These are phyloP conservation scores for Drosophila malerkotliana DNA, from an alignment of 1,140 invertebrate species.

Conservation along the genomic window DNA sequence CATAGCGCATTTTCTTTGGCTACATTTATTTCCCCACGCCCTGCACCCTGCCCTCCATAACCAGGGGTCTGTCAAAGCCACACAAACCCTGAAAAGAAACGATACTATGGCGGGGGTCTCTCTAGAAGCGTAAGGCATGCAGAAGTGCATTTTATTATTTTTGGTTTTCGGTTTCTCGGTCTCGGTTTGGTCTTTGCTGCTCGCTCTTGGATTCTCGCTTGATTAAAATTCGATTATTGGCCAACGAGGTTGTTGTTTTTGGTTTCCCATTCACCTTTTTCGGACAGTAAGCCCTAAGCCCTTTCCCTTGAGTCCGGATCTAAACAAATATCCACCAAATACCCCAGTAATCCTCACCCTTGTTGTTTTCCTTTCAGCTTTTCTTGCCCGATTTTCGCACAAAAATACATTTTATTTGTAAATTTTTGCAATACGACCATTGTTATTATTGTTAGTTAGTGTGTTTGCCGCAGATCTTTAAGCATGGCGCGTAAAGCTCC, in stretches of 20 bases:
- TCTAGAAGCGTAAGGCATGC: slow-evolving; percentile 2
- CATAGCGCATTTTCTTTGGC: slow-evolving; percentile 2
- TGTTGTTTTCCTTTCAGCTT: slow-evolving; percentile 30
- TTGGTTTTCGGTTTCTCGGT: background rate
- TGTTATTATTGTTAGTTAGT: slow-evolving; percentile 21
- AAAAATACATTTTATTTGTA: slow-evolving; percentile 40
- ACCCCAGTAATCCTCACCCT: slow-evolving; percentile 25
- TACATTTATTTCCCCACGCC: background rate
- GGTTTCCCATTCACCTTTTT: slow-evolving; percentile 6
- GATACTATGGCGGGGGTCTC: background rate
- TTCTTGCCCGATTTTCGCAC: slow-evolving; percentile 46
- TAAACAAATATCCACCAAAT: slow-evolving; percentile 4
- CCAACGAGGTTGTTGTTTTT: background rate
- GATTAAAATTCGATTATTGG: slow-evolving; percentile 36
- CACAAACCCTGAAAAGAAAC: slow-evolving; percentile 29
- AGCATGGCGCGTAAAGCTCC: slow-evolving; percentile 13
- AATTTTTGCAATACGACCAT: slow-evolving; percentile 46
- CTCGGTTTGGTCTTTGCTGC: no score
- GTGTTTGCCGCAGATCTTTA: background rate
- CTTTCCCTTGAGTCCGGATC: background rate
- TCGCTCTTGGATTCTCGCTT: slow-evolving; percentile 1
- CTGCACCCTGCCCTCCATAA: no score
- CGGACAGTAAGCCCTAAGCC: slow-evolving; percentile 1
- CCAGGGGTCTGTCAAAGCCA: slow-evolving; percentile 42
- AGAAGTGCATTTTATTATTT: slow-evolving; percentile 45